Evolutionary conservation across 2,888 invertebrate species (phyloP).

Genomic region (Trissolcus brochymenae): DNA sequence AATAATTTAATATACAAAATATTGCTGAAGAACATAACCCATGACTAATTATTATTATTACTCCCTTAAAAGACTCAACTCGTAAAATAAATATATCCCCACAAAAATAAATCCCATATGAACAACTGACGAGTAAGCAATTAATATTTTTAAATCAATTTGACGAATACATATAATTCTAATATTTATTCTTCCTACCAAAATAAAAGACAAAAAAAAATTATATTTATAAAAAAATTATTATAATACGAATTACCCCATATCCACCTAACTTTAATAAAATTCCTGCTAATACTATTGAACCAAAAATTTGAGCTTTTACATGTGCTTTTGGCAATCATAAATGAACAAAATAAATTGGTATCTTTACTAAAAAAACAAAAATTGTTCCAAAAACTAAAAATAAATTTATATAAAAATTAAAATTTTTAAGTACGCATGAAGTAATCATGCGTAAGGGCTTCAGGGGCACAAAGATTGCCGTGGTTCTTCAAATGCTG

Average conservation of each 20-base stretch:
- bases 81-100: conserved; percentile 77
- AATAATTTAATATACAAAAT: conserved; percentile 82
- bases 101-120: conserved; percentile 83
- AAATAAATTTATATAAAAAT: conserved; percentile 31
- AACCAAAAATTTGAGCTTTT: conserved; percentile 84
- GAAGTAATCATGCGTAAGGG: no score
- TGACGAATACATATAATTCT: conserved; percentile 83
- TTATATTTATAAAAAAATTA: conserved; percentile 77
- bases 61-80: conserved; percentile 78
- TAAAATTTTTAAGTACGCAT: no score
- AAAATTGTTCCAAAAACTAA: conserved; percentile 63
- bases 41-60: conserved; percentile 82
- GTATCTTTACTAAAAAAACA: conserved; percentile 85
- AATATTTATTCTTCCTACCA: conserved; percentile 79
- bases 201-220: conserved; percentile 78
- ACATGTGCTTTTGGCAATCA: conserved; percentile 87
- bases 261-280: conserved; percentile 85
- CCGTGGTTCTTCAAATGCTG: no score
- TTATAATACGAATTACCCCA: conserved; percentile 80
- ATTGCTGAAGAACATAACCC: conserved; percentile 82
- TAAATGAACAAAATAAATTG: conserved; percentile 83
- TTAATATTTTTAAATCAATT: conserved; percentile 83
- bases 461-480: no score
- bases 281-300: conserved; percentile 85
- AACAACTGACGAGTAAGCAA: conserved; percentile 85